Evolutionary conservation across 2,888 invertebrate genomes (phyloP), one percentile per base, ranked within the genome.

Genomic region (Crematogaster levior): DNA sequence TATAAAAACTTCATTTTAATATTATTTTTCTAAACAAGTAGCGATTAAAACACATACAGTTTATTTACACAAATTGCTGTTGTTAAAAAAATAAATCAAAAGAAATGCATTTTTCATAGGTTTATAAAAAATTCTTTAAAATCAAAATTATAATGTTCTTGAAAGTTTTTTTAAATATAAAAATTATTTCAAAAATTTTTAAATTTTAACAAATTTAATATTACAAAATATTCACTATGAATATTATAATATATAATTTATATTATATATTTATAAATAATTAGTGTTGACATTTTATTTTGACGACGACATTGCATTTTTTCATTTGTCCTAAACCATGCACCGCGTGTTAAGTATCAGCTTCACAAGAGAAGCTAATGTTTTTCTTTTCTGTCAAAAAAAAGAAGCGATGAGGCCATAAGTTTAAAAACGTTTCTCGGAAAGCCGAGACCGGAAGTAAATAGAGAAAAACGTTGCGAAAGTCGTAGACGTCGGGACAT

Each of bases 391-490:
- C 34, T 34, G 9, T 73, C 2, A 15, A 21, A 53, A 53, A 63
- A 60, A 60, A 63, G 24, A 48, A 77, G 21, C 40, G 18, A 53
- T 27, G 1, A 24, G 21, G 6, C 12, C 5, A 15, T 63, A 53
- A n/a, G 5, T 83, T 88, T 79, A 87, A 88, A 88, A 87, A 70
- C 77, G 77, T 66, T 63, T 66, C 82, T 53, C 68, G 83, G 83
- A 84, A 88, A 85, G 88, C 74, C 79, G 56, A 34, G 87, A 70
- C 88, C 88, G 88, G 88, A 89, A 89, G 84, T 87, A 63, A 88
- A 88, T 82, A 85, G 80, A 87, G 85, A 86, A 86, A 86, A 88
- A 88, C 66, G 80, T 83, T 60, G 58, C 73, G 75, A 84, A 74
- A 85, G 85, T 70, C 83, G 82, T 80, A 86, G 88, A 86, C 85